Evolutionary conservation across 2,113 vertebrate genomes (phyloP), one percentile per base, ranked within the genome.

Genomic region (Dasypus novemcinctus): DNA sequence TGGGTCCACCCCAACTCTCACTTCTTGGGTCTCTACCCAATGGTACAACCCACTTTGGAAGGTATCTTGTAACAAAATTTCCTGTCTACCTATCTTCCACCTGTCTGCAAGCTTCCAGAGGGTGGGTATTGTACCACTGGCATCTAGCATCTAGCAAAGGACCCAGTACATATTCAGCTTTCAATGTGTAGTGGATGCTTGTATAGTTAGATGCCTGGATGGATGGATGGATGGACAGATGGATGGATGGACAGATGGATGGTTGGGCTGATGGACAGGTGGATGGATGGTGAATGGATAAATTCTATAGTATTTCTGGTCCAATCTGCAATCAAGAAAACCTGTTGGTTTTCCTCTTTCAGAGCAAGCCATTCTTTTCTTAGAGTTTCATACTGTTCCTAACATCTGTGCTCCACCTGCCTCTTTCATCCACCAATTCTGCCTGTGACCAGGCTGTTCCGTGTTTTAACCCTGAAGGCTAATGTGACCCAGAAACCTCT

Each of bases 401-500:
- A 13, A 21, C 7, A 43, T 21, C 79, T 43, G 36, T 4, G 25
- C 61, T 75, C 46, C 27, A 38, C 5, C 7, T 0, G 4, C 18
- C 68, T 29, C 61, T 57, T 25, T 63, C n/a, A 3, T 11, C 75
- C 12, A 46, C 36, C 11, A 31, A 12, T 10, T 38, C 52, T 95
- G 21, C 66, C 23, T 20, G 25, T 0, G 2, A 76, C 33, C 61
- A 82, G 49, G 31, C 66, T 59, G 41, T 38, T 91, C 59, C 69
- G 46, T 49, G 8, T 49, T 49, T 49, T 64, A 17, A 61, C 54
- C 76, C 59, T 29, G 31, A 41, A 68, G 27, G 69, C 68, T 82
- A 49, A 10, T 6, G 52, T 82, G 93, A 89, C 93, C 97, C 88
- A 96, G 96, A 98, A 98, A 96, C 88, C n/a, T 96, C 81, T 93